Evolutionary conservation across 2,888 invertebrate species (phyloP).

Genomic region (Eucera pruinosa): DNA sequence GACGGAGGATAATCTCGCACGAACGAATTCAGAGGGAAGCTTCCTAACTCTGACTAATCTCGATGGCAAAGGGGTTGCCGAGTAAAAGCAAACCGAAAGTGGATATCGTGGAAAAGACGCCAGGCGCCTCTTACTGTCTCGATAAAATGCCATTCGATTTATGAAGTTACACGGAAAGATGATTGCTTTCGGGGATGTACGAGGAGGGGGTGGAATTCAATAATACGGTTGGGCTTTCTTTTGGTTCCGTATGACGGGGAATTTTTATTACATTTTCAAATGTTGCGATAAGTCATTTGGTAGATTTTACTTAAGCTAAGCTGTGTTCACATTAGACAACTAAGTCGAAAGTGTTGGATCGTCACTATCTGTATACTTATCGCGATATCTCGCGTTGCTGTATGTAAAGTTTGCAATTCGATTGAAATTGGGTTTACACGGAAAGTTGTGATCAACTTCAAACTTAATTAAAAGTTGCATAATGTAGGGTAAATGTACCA

Average conservation of each 20-base stretch:
- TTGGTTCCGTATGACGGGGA: not conserved
- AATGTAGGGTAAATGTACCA: too few species aligned
- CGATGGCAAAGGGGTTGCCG: constrained; percentile 32
- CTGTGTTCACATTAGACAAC: too few species aligned
- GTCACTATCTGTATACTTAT: too few species aligned
- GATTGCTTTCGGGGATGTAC: constrained; percentile 74
- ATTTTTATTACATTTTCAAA: not conserved
- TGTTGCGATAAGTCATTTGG: not conserved
- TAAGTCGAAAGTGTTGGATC: too few species aligned
- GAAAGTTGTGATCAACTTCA: too few species aligned
- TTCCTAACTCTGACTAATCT: constrained; percentile 35
- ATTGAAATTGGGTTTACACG: too few species aligned
- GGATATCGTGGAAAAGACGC: constrained; percentile 58
- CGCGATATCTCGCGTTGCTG: too few species aligned
- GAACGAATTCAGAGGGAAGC: not conserved
- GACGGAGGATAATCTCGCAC: too few species aligned
- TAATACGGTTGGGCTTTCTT: constrained; percentile 6
- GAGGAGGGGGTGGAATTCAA: constrained; percentile 4
- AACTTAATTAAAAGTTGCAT: too few species aligned
- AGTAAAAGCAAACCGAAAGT: constrained; percentile 39
- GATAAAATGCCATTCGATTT: constrained; percentile 77
- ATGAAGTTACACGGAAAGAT: constrained; percentile 77
- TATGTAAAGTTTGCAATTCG: too few species aligned
- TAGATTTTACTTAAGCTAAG: not conserved
- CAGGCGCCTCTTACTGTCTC: constrained; percentile 70